phyloP scores from a whole-genome alignment of 2,113 vertebrate genomes.

The Regulus satrapa region DNA sequence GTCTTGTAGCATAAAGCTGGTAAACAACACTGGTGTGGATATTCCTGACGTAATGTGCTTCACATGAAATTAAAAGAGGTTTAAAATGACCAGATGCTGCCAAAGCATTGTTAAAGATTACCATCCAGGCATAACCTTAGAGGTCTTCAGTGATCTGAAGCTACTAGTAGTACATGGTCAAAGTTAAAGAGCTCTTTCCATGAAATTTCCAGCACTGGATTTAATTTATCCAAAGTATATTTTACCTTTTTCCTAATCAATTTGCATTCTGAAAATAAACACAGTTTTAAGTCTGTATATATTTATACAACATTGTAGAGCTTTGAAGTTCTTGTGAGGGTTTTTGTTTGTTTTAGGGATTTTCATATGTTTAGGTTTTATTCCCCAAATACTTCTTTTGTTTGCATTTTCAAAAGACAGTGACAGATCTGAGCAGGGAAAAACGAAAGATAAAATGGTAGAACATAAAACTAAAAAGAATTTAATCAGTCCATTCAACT shows the following conservation, averaged over 20 bases:
- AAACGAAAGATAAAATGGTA: not conserved
- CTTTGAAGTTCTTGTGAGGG: not conserved
- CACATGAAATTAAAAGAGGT: not conserved
- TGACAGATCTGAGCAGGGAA: not conserved
- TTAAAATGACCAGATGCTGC: not conserved
- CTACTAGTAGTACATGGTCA: not conserved
- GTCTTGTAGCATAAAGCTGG: not conserved
- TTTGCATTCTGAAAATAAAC: not conserved
- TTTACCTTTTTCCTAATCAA: not conserved
- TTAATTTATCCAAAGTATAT: not conserved
- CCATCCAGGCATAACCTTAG: not conserved
- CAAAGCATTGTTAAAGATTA: not conserved
- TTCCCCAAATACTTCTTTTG: fast-evolving
- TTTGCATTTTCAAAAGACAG: not conserved
- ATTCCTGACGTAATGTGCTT: not conserved
- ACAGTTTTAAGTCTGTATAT: not conserved
- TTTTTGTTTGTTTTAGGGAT: fast-evolving
- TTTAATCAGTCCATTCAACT: not conserved
- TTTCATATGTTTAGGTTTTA: not conserved
- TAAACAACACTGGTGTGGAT: not conserved
- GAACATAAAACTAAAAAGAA: not conserved
- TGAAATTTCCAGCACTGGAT: not conserved
- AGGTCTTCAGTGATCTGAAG: not conserved
- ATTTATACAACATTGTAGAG: not conserved
- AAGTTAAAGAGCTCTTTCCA: not conserved